A percentile compares a stretch with the other conserved stretches of the same genome.
These are phyloP conservation scores for Astropecten irregularis DNA, from an alignment of 53 echinoderm and acorn worm genomes.

Conservation along the genomic window DNA sequence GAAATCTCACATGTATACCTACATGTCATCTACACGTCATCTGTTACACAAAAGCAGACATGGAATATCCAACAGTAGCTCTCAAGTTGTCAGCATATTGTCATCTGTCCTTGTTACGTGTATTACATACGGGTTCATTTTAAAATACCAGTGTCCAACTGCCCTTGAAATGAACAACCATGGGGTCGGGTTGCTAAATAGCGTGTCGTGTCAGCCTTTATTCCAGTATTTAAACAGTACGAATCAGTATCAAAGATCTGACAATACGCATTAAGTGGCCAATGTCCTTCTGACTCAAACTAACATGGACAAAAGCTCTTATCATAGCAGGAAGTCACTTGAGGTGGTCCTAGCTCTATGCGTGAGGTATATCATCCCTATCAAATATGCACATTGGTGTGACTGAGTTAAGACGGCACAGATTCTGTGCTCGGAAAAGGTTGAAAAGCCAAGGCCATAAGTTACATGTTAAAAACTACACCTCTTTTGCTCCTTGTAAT, in stretches of 20 bases:
- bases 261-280: conserved; percentile 5
- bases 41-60: too few relatives aligned
- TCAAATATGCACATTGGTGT: too few relatives aligned
- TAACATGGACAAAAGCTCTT: conserved; percentile 6
- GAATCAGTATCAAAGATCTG: not conserved
- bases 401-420: too few relatives aligned
- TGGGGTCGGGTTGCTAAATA: not conserved
- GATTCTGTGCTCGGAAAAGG: too few relatives aligned
- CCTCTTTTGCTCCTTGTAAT: too few relatives aligned
- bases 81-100: too few relatives aligned
- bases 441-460: not conserved
- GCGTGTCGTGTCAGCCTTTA: not conserved
- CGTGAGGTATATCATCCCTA: too few relatives aligned
- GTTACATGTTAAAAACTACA: too few relatives aligned
- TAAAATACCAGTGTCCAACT: not conserved
- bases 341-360: too few relatives aligned
- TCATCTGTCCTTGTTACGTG: not conserved
- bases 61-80: too few relatives aligned
- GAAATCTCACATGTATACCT: too few relatives aligned
- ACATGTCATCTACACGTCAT: too few relatives aligned
- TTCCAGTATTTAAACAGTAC: not conserved
- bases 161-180: not conserved
- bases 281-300: conserved; percentile 24
- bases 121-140: not conserved
- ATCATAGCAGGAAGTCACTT: not conserved